Evolutionary conservation across 2,113 vertebrate genomes (phyloP).

Genomic region (Takifugu bimaculatus): DNA sequence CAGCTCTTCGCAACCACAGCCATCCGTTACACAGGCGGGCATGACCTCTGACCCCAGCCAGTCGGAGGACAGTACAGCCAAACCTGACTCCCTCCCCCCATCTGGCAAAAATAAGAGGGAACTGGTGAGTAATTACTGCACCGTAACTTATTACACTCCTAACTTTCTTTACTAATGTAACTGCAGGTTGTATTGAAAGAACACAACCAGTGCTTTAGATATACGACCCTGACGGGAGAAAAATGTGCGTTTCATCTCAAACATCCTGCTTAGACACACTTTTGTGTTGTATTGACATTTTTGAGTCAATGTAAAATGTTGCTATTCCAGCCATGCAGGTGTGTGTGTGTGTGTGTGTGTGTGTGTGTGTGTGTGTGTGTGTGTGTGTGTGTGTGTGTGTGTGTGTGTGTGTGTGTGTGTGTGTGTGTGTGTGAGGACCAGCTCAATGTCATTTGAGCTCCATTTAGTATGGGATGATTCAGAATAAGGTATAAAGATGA

Average conservation of each 20-base stretch:
- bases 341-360: neutral
- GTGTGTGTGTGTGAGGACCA: too few species aligned
- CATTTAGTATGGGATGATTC: constrained; percentile 5
- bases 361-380: neutral
- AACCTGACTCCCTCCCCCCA: constrained; percentile 28
- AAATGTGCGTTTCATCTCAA: too few species aligned
- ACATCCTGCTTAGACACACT: too few species aligned
- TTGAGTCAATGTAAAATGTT: constrained; percentile 25
- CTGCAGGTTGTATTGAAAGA: too few species aligned
- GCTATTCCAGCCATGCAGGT: constrained; percentile 35
- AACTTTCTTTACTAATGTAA: too few species aligned
- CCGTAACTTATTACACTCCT: neutral
- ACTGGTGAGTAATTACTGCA: constrained; percentile 53
- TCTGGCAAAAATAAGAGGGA: constrained; percentile 58
- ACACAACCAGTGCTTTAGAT: too few species aligned
- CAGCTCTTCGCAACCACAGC: constrained; percentile 19
- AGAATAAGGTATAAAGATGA: neutral
- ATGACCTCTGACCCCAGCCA: constrained; percentile 37
- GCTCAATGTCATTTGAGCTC: constrained; percentile 11
- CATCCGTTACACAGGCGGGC: neutral
- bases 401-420: neutral
- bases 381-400: neutral
- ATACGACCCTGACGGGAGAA: too few species aligned
- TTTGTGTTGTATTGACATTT: too few species aligned
- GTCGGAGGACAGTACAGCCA: constrained; percentile 22